phyloP scores from a whole-genome alignment of 2,113 vertebrate genomes.

The Sardina pilchardus region DNA sequence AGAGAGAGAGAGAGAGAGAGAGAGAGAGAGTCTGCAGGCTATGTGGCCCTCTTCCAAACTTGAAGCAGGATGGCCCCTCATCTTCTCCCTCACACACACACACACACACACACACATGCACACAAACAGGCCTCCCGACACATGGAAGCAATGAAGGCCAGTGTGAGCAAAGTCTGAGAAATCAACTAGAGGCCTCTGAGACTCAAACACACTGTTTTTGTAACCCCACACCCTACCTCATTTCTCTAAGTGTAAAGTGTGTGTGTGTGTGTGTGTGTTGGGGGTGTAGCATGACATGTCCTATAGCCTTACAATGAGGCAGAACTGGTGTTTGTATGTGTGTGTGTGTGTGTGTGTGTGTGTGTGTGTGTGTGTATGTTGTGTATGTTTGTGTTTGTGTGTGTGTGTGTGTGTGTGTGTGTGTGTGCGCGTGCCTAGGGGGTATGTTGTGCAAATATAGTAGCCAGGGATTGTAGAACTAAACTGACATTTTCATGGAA shows the following conservation, averaged over 20 bases:
- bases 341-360: neutral
- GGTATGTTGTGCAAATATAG: too few relatives aligned
- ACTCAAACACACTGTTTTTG: constrained; percentile 63
- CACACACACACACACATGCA: neutral
- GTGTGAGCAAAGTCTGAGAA: constrained; percentile 54
- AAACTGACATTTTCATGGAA: too few relatives aligned
- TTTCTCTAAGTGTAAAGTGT: constrained; percentile 73
- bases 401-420: constrained; percentile 18
- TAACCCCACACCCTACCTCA: constrained; percentile 52
- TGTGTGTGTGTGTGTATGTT: constrained; percentile 5
- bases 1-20: too few relatives aligned
- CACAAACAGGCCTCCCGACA: constrained; percentile 43
- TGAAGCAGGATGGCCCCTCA: too few relatives aligned
- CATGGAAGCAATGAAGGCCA: constrained; percentile 68
- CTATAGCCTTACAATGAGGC: too few relatives aligned
- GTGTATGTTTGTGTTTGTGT: constrained; percentile 23
- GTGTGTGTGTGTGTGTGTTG: constrained; percentile 12
- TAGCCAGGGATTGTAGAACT: too few relatives aligned
- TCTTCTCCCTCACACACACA: neutral
- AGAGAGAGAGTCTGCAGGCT: too few relatives aligned
- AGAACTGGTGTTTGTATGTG: neutral
- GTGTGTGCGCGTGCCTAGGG: too few relatives aligned
- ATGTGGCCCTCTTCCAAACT: too few relatives aligned
- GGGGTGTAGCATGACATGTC: neutral
- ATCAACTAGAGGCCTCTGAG: constrained; percentile 61